phyloP scores from a whole-genome alignment of 1,140 invertebrate species.

The Aphis craccivora region DNA sequence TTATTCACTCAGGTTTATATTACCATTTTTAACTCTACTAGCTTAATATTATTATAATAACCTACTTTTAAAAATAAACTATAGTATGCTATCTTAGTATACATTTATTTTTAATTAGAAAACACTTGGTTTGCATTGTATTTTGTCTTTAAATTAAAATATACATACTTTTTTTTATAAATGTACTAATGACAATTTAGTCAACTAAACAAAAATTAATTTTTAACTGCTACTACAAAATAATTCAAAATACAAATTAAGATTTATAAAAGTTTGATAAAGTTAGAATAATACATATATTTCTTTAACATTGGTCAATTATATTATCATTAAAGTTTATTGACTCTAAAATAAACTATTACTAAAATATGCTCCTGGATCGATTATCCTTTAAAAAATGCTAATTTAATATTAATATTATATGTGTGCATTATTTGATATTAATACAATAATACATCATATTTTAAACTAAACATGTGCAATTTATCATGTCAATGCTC shows the following conservation, averaged over 20 bases:
- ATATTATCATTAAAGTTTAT: not conserved
- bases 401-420: not conserved
- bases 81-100: not conserved
- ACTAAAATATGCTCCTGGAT: not conserved
- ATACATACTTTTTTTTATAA: not conserved
- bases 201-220: not conserved
- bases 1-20: not conserved
- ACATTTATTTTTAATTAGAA: slow-evolving; percentile 18
- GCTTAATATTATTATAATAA: not conserved
- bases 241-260: not conserved
- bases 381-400: not conserved
- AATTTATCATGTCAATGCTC: not conserved
- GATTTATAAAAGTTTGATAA: not conserved
- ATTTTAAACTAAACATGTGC: not conserved
- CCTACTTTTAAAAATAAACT: not conserved
- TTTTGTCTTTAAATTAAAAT: not conserved
- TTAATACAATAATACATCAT: slow-evolving; percentile 13
- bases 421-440: not conserved
- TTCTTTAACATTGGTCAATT: not conserved
- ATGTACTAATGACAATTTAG: not conserved
- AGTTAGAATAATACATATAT: not conserved
- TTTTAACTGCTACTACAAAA: not conserved
- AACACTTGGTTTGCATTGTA: not conserved
- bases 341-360: not conserved
- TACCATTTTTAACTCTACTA: slow-evolving; percentile 28